Evolutionary conservation across 2,888 invertebrate species (phyloP), one percentile per base, ranked within the genome.

Genomic region (Tethea ocularis): DNA sequence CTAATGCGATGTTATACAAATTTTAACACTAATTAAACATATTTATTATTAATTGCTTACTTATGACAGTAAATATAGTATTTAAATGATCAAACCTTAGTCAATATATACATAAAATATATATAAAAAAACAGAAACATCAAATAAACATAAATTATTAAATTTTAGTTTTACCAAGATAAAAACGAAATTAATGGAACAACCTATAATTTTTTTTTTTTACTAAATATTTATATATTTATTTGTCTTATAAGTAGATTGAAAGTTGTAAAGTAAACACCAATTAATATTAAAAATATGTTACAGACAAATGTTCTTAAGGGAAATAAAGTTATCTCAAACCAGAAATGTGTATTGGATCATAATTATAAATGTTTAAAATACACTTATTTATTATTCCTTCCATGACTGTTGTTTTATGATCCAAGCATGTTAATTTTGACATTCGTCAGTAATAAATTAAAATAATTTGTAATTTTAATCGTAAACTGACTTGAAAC

Each of bases 261-360:
- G 54, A 33, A 75, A 70, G 71, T 68, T 83, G 84, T 85, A 86
- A 82, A 78, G 78, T 75, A 77, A 84, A 87, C 87, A 87, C 87
- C 87, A 87, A 84, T 78, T 86, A 82, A 54, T 66, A 59, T 81
- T 54, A 77, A 71, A 71, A 52, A 59, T 56, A 60, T 58, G 20
- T 46, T 36, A 13, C 26, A 20, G 33, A 20, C 61, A 62, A 51
- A 58, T n/a, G n/a, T n/a, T n/a, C n/a, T n/a, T n/a, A n/a, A n/a
- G n/a, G n/a, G n/a, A n/a, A n/a, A n/a, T n/a, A n/a, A n/a, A n/a
- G n/a, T n/a, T n/a, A n/a, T n/a, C n/a, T n/a, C n/a, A n/a, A n/a
- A n/a, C n/a, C n/a, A n/a, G n/a, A n/a, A n/a, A n/a, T 58, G 55
- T 55, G 59, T 64, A 51, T 52, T 58, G 51, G 57, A 51, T 57